phyloP scores from a whole-genome alignment of 2,113 vertebrate species.

The Noturus placidus region DNA sequence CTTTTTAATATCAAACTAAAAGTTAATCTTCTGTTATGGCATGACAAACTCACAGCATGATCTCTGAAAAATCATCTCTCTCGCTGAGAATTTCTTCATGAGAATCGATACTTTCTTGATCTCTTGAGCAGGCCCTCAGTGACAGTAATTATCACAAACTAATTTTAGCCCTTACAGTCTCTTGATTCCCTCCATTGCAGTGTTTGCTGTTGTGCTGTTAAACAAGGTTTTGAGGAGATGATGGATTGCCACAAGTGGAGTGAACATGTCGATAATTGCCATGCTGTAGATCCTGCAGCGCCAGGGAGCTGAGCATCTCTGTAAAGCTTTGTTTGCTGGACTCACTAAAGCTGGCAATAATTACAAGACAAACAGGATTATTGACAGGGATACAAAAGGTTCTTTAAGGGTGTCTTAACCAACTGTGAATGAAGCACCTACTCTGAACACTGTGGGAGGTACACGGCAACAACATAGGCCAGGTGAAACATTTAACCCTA shows the following conservation, averaged over 20 bases:
- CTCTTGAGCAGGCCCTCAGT: not conserved
- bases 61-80: not conserved
- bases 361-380: slow-evolving; percentile 80
- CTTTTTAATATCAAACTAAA: not conserved
- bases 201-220: slow-evolving; percentile 69
- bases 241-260: slow-evolving; percentile 63
- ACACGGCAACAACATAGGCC: slow-evolving; percentile 45
- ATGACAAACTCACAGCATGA: not conserved
- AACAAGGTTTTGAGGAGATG: slow-evolving; percentile 47
- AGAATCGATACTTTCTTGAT: slow-evolving; percentile 29
- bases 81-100: not conserved
- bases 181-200: slow-evolving; percentile 46
- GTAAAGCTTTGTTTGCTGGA: slow-evolving; percentile 74
- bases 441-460: slow-evolving; percentile 65
- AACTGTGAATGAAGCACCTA: slow-evolving; percentile 71
- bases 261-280: slow-evolving; percentile 72
- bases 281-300: slow-evolving; percentile 69
- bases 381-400: slow-evolving; percentile 78
- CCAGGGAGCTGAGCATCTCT: slow-evolving; percentile 68
- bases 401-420: slow-evolving; percentile 76
- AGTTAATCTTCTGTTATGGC: not conserved
- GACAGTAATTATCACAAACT: not conserved
- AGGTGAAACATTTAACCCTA: slow-evolving; percentile 51
- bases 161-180: slow-evolving; percentile 38
- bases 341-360: slow-evolving; percentile 71